phyloP scores from a whole-genome alignment of 2,888 invertebrate species.

The Dusona sp. region DNA sequence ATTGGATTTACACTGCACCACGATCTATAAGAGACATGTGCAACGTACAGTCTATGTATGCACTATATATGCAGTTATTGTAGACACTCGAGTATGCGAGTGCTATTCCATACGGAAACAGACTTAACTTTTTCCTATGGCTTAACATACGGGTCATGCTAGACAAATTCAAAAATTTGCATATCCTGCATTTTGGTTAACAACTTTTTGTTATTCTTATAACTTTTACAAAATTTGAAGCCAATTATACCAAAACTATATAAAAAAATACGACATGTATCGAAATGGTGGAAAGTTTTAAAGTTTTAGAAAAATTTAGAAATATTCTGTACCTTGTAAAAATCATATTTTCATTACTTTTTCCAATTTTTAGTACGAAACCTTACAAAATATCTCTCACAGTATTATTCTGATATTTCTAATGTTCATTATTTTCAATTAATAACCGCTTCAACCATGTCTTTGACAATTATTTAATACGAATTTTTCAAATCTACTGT shows the following conservation, averaged over 20 bases:
- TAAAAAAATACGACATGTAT: neutral
- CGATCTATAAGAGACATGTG: constrained; percentile 9
- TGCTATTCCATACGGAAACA: neutral
- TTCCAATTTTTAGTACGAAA: too few relatives aligned
- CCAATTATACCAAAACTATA: neutral
- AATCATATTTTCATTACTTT: too few relatives aligned
- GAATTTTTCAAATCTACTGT: neutral
- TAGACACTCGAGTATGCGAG: neutral
- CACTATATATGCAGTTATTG: neutral
- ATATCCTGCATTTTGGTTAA: neutral
- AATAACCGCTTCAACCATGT: too few relatives aligned
- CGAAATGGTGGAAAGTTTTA: neutral
- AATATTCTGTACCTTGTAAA: too few relatives aligned
- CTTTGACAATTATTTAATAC: too few relatives aligned
- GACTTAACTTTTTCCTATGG: neutral
- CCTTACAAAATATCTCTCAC: too few relatives aligned
- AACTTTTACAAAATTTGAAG: neutral
- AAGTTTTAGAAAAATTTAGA: too few relatives aligned
- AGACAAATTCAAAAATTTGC: neutral
- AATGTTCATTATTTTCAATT: too few relatives aligned
- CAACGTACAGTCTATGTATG: neutral
- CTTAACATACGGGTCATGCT: neutral
- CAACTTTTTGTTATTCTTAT: neutral
- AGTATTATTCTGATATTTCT: neutral
- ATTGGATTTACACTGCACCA: constrained; percentile 54